These are phyloP conservation scores for Cyanoderma ruficeps DNA, from an alignment of 2,113 vertebrate genomes.

Conservation along the genomic window DNA sequence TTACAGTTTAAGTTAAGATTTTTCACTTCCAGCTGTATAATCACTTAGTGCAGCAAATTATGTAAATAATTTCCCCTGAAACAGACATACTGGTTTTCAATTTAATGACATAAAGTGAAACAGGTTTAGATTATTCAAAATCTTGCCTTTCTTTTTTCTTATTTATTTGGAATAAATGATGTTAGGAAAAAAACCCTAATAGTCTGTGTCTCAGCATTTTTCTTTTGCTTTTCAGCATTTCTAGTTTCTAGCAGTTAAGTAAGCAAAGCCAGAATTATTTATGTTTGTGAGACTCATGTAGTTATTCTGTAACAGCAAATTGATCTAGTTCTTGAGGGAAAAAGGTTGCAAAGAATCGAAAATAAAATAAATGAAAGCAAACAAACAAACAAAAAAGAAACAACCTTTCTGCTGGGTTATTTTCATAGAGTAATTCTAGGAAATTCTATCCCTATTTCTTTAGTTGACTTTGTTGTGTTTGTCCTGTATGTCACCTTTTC, in stretches of 20 bases:
- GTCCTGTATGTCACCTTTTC: not conserved
- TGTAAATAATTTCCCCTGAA: not conserved
- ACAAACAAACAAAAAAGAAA: too few relatives aligned
- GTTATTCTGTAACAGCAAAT: not conserved
- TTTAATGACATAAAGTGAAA: not conserved
- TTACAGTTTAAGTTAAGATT: not conserved
- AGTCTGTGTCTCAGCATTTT: not conserved
- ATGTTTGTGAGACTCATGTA: not conserved
- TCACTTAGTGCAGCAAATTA: not conserved
- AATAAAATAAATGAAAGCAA: not conserved
- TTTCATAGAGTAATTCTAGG: not conserved
- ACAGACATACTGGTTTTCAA: not conserved
- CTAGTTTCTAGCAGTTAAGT: not conserved
- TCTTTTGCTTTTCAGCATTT: not conserved
- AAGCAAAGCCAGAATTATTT: not conserved
- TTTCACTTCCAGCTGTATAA: not conserved
- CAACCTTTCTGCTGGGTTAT: fast-evolving
- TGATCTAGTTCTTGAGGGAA: not conserved
- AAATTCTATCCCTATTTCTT: not conserved
- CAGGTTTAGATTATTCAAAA: not conserved
- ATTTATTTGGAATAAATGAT: not conserved
- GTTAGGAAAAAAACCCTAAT: not conserved
- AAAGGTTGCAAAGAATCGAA: not conserved
- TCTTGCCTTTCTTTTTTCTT: not conserved
- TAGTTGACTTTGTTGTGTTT: not conserved